Evolutionary conservation across 2,797 vertebrate genomes (phyloP).

Genomic region (Melopsittacus undulatus): DNA sequence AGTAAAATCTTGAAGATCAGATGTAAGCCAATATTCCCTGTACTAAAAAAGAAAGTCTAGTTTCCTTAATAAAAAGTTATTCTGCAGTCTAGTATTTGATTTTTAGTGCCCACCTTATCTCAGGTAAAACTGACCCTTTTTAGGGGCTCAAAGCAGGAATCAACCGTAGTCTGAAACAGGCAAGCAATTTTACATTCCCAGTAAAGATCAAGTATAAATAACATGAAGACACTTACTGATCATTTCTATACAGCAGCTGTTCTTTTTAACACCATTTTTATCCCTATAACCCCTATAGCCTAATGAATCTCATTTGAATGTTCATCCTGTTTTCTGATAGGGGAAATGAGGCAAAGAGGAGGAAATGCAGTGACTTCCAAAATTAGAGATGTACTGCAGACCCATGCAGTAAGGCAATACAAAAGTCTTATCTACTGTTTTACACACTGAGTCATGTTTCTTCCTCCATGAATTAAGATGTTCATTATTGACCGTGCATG

Average conservation of each 20-base stretch:
- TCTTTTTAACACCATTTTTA: not conserved
- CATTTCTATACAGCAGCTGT: not conserved
- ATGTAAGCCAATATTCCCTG: not conserved
- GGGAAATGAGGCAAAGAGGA: not conserved
- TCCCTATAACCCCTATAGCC: not conserved
- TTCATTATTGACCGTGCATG: not conserved
- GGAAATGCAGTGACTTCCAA: not conserved
- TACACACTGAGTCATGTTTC: not conserved
- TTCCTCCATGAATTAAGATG: not conserved
- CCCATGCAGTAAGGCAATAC: not conserved
- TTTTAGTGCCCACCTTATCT: not conserved
- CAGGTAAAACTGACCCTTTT: not conserved
- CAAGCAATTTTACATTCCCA: not conserved
- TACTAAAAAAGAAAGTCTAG: not conserved
- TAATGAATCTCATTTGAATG: not conserved
- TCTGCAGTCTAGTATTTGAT: not conserved
- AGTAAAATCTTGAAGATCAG: not conserved
- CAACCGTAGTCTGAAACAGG: not conserved
- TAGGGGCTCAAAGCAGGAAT: not conserved
- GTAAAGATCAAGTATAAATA: not conserved
- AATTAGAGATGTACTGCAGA: not conserved
- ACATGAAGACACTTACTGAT: not conserved
- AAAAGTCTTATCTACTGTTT: not conserved
- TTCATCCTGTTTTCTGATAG: not conserved
- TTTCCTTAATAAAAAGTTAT: not conserved